Base-by-base conservation (phyloP, 2,797 vertebrate species). In the Cercopithecus neglectus region DNA sequence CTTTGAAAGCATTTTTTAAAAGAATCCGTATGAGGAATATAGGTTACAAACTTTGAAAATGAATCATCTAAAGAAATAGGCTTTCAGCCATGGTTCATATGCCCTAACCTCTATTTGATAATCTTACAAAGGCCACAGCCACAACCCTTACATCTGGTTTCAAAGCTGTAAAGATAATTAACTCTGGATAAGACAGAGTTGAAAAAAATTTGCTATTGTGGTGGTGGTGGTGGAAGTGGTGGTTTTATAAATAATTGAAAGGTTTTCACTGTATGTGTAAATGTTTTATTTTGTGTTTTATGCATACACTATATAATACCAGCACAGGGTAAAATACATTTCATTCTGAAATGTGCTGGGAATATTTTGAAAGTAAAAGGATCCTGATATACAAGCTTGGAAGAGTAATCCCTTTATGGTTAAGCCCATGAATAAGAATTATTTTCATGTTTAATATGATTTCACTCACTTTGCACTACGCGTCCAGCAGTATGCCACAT, bases 381-480 rank as follows among this genome's bases (percentile, higher is more conserved):
- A 46, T 16, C 84, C 33, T 78, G 64, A 83, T 90, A 80, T 4
- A n/a, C 33, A 80, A 82, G 46, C 16, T 85, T 88, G 44, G 55
- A 95, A 87, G 59, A 95, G 24, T 76, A 96, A 97, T 97, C 61
- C 30, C 75, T 84, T 89, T 91, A 74, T 48, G 61, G n/a, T 75
- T 91, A 89, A 95, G 90, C 44, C 95, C 81, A 94, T 91, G 85
- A 97, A 94, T 95, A 93, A 96, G 57, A 96, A 95, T 96, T 59
- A 91, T 89, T 93, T 95, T 97, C 17, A 1, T 95, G 70, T 96
- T 97, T 97, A 80, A 91, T 72, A 28, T 41, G 53, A 36, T 96
- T 98, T 74, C 1, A 19, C 87, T 98, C 95, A 46, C 85, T 97
- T 97, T 91, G 85, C 70, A 36, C 1, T 84, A 13, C 55, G 33